A percentile compares a stretch with the other conserved stretches of the same genome.
These are phyloP conservation scores for Albula goreensis DNA, from an alignment of 2,113 vertebrate genomes.

Conservation along the genomic window DNA sequence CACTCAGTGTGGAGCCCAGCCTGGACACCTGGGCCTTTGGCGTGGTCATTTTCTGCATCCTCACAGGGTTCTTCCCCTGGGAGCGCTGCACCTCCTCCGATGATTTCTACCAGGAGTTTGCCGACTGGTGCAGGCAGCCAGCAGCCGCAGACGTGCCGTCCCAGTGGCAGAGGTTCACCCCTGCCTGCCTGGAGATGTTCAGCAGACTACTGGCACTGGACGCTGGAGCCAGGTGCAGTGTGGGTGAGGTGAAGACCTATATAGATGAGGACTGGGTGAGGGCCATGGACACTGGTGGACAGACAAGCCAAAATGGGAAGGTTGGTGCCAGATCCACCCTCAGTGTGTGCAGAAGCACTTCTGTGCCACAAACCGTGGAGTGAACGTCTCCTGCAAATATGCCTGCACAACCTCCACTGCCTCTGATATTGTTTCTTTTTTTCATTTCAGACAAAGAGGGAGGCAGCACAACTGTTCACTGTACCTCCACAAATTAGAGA, in stretches of 20 bases:
- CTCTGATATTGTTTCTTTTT: background rate
- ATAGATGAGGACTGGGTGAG: slow-evolving; percentile 71
- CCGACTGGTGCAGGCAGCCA: slow-evolving; percentile 68
- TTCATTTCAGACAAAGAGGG: background rate
- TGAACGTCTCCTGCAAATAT: background rate
- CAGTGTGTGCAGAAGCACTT: slow-evolving; percentile 33
- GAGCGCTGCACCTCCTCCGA: slow-evolving; percentile 77
- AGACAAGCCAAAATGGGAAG: slow-evolving; percentile 23
- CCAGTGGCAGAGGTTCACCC: slow-evolving; percentile 80
- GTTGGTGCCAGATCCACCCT: slow-evolving; percentile 19
- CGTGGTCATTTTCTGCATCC: slow-evolving; percentile 88
- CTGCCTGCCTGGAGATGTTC: slow-evolving; percentile 78
- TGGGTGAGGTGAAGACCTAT: slow-evolving; percentile 65
- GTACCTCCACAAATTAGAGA: background rate
- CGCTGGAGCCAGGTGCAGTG: slow-evolving; percentile 63
- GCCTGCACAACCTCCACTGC: background rate
- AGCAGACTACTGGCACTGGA: slow-evolving; percentile 77
- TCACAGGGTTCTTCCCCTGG: slow-evolving; percentile 94
- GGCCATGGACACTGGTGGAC: slow-evolving; percentile 28
- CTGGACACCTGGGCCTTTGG: slow-evolving; percentile 91
- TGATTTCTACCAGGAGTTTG: slow-evolving; percentile 88
- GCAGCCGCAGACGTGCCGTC: slow-evolving; percentile 69
- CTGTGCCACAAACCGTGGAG: slow-evolving; percentile 2
- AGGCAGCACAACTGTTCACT: background rate
- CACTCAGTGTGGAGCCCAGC: slow-evolving; percentile 80